phyloP scores from a whole-genome alignment of 2,797 vertebrate species.

The Notoglanidium macrostoma region DNA sequence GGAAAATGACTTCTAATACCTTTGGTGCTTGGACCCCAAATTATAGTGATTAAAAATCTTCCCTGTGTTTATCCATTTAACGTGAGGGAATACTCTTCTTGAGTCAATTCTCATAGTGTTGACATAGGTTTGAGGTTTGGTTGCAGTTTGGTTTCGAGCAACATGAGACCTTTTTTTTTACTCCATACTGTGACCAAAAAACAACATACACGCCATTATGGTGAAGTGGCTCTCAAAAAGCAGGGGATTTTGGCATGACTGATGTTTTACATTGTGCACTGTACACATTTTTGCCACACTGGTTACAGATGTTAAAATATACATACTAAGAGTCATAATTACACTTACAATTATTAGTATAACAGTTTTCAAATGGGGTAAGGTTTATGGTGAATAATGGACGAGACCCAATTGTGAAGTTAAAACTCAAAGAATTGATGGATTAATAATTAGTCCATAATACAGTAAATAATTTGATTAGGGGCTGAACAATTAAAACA shows the following conservation, averaged over 20 bases:
- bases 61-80: constrained; percentile 25
- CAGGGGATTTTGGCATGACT: constrained; percentile 46
- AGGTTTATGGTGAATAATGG: neutral
- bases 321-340: neutral
- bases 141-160: constrained; percentile 56
- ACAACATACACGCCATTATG: constrained; percentile 55
- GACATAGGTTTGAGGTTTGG: constrained; percentile 74
- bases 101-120: constrained; percentile 64
- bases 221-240: constrained; percentile 47
- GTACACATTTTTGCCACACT: neutral
- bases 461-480: neutral
- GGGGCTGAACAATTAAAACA: neutral
- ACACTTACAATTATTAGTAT: neutral
- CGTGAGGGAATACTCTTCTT: constrained; percentile 37
- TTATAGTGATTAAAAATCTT: neutral
- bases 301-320: neutral
- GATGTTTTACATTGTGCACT: neutral
- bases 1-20: neutral
- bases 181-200: constrained; percentile 50
- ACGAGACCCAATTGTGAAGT: neutral
- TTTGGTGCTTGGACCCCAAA: neutral
- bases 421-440: neutral
- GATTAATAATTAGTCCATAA: neutral
- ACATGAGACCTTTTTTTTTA: constrained; percentile 55
- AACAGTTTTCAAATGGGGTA: neutral